Percentiles rank a stretch among this genome's conserved stretches.
Evolutionary conservation across 2,113 vertebrate species (phyloP).

Genomic region (Mastomys coucha): DNA sequence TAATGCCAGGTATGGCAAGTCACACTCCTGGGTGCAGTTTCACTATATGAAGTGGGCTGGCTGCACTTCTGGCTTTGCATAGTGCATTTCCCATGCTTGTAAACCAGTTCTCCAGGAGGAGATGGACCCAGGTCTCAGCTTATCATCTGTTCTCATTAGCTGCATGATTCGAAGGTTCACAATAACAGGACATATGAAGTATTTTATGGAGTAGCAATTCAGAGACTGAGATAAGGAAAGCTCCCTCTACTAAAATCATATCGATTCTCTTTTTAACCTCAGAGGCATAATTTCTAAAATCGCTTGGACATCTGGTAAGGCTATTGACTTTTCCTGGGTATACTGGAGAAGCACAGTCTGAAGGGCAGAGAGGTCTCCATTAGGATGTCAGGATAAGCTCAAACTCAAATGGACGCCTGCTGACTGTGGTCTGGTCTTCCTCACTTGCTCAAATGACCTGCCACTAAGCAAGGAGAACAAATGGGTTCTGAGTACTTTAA

Average conservation of each 20-base stretch:
- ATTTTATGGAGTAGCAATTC: not conserved
- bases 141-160: constrained; percentile 4
- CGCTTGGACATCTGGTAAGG: constrained; percentile 7
- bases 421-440: not conserved
- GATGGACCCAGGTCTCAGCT: not conserved
- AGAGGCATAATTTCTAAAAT: constrained; percentile 9
- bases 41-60: constrained; percentile 1
- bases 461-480: not conserved
- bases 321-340: not conserved
- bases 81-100: not conserved
- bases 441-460: not conserved
- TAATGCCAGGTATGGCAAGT: constrained; percentile 2
- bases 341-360: not conserved
- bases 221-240: not conserved
- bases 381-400: not conserved
- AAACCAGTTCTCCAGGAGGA: not conserved
- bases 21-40: not conserved
- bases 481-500: not conserved
- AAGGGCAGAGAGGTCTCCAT: not conserved
- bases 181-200: not conserved
- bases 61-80: not conserved
- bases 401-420: not conserved
- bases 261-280: constrained; percentile 29
- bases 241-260: not conserved
- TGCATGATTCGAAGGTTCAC: not conserved